Evolutionary conservation across 2,888 invertebrate species (phyloP).

Genomic region (Molanna angustata): DNA sequence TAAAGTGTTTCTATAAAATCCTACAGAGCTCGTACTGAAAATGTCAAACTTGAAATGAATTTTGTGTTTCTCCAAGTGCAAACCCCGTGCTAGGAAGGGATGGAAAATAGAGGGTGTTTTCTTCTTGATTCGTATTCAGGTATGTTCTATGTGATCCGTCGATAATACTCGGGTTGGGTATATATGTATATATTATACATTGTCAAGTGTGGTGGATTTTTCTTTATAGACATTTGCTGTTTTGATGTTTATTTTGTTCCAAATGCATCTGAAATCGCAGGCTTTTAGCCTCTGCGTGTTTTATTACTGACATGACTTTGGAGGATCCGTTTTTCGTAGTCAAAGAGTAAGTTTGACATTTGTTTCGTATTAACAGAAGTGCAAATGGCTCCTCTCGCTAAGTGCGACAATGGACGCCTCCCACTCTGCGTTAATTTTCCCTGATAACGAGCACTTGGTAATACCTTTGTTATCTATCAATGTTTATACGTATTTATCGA

Average conservation of each 20-base stretch:
- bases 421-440: neutral
- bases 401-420: slow-evolving; percentile 17
- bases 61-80: slow-evolving; percentile 8
- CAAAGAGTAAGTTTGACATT: slow-evolving; percentile 81
- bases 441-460: neutral
- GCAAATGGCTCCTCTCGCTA: slow-evolving; percentile 18
- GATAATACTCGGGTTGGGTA: slow-evolving; percentile 25
- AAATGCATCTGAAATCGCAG: slow-evolving; percentile 23
- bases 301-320: slow-evolving; percentile 85
- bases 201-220: slow-evolving; percentile 5
- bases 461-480: neutral
- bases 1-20: no score
- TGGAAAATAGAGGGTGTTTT: slow-evolving; percentile 39
- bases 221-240: slow-evolving; percentile 8
- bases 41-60: slow-evolving; percentile 7
- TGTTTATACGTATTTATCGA: slow-evolving; percentile 10
- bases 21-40: neutral
- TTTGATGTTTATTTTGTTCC: slow-evolving; percentile 23
- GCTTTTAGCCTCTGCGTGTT: slow-evolving; percentile 28
- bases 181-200: neutral
- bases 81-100: slow-evolving; percentile 45
- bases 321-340: slow-evolving; percentile 99
- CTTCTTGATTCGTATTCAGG: slow-evolving; percentile 24
- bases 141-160: slow-evolving; percentile 24
- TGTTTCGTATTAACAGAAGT: slow-evolving; percentile 6